A percentile compares a stretch with the other conserved stretches of the same genome.
These are phyloP conservation scores for Formicarius rufipectus DNA, from an alignment of 2,113 vertebrate species.

Conservation along the genomic window DNA sequence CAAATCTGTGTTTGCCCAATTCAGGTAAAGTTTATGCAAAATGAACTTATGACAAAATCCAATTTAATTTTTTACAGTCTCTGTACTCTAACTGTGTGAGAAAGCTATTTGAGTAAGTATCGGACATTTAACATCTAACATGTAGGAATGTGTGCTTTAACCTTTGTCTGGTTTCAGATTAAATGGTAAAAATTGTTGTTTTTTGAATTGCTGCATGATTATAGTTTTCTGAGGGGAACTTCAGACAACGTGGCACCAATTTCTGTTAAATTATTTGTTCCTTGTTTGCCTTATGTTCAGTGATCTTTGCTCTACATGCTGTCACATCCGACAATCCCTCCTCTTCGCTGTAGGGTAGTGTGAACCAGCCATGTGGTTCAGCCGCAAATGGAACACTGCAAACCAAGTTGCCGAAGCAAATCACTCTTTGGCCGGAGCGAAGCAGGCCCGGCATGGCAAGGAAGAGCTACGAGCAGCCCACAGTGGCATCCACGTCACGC, in stretches of 20 bases:
- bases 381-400: slow-evolving; percentile 59
- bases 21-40: background rate
- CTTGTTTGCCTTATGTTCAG: background rate
- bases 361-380: slow-evolving; percentile 9
- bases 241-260: background rate
- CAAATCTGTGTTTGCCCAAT: background rate
- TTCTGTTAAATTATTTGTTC: background rate
- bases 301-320: background rate
- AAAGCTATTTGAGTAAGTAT: background rate
- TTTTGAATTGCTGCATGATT: background rate
- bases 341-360: slow-evolving; percentile 62
- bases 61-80: background rate
- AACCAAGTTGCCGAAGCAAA: slow-evolving; percentile 56
- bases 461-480: slow-evolving; percentile 84
- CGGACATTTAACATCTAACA: background rate
- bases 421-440: slow-evolving; percentile 35
- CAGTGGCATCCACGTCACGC: slow-evolving; percentile 86
- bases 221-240: background rate
- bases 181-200: background rate
- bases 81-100: background rate
- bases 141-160: background rate
- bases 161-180: background rate
- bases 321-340: slow-evolving; percentile 5
- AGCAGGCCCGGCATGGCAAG: slow-evolving; percentile 24
- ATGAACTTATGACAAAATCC: background rate